phyloP scores from a whole-genome alignment of 37 sponge, comb jelly and placozoan genomes.

The Haliclona indistincta region DNA sequence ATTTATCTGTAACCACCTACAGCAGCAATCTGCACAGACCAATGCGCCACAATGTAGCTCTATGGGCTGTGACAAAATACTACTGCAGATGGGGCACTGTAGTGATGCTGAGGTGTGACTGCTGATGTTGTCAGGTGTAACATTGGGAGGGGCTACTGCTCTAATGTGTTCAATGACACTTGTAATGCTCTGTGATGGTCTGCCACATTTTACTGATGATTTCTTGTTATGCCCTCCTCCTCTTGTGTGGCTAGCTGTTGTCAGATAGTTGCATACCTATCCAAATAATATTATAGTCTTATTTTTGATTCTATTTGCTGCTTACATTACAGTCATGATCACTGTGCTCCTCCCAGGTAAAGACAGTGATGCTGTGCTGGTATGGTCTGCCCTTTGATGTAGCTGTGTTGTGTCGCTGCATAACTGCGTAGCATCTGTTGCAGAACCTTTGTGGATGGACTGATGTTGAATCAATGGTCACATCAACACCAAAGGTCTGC shows the following conservation, averaged over 20 bases:
- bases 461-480: too few species aligned
- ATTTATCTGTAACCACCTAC: too few species aligned
- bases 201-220: not conserved
- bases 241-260: not conserved
- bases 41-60: not conserved
- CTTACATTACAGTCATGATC: constrained; percentile 4
- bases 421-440: not conserved
- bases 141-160: too few species aligned
- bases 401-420: not conserved
- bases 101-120: not conserved
- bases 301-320: not conserved
- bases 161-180: not conserved
- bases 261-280: not conserved
- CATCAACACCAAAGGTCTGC: too few species aligned
- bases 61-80: not conserved
- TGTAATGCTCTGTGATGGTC: not conserved
- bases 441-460: too few species aligned
- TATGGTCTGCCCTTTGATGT: not conserved
- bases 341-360: not conserved
- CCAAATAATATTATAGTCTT: not conserved
- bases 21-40: too few species aligned
- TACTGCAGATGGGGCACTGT: not conserved
- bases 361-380: not conserved
- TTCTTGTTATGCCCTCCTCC: constrained; percentile 6
- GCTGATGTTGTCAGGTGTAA: not conserved